phyloP scores from a whole-genome alignment of 2,113 vertebrate genomes.

The Apus apus region DNA sequence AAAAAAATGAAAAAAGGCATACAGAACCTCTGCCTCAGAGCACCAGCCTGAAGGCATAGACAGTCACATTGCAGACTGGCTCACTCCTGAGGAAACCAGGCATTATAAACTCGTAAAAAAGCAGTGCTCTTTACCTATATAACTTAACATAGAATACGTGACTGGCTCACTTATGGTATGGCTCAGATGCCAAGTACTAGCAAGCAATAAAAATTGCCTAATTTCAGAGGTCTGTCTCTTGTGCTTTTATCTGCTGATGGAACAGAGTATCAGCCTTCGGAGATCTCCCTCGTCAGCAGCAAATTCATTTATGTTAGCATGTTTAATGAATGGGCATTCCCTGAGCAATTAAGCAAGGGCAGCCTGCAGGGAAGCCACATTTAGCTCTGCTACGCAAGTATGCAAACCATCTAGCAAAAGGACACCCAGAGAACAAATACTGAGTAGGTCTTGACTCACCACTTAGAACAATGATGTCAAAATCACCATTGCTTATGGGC shows the following conservation, averaged over 20 bases:
- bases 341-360: not conserved
- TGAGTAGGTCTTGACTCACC: constrained; percentile 80
- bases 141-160: not conserved
- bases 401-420: not conserved
- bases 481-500: constrained; percentile 96
- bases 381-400: not conserved
- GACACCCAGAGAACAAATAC: not conserved
- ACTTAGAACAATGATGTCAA: constrained; percentile 97
- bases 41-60: not conserved
- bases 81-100: not conserved
- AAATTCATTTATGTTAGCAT: not conserved
- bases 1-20: not conserved
- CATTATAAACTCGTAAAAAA: not conserved
- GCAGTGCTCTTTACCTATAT: not conserved
- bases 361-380: not conserved
- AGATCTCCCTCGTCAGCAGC: not conserved
- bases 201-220: not conserved
- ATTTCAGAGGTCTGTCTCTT: not conserved
- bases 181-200: not conserved
- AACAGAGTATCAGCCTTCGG: not conserved
- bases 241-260: not conserved
- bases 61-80: not conserved
- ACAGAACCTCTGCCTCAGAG: not conserved
- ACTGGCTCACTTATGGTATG: not conserved
- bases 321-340: not conserved